Base-by-base conservation (phyloP, 2,888 invertebrate species). In the Caenorhabditis virilis region DNA sequence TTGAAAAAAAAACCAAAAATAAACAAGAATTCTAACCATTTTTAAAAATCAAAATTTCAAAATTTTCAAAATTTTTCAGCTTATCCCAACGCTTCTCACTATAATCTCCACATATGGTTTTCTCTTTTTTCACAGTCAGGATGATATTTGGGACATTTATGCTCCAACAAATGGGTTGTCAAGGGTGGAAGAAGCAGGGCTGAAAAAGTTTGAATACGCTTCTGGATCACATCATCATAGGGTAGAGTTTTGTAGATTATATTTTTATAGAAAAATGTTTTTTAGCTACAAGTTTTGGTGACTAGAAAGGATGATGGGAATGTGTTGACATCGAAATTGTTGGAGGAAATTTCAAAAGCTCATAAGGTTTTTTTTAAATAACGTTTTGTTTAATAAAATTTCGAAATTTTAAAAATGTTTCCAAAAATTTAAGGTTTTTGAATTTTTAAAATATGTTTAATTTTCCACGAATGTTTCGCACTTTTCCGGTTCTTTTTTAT, bases 101-200 rank as follows among this genome's bases (percentile, higher is more conserved):
- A 60, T 78, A 9, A 42, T 79, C 48, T 76, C 78, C n/a, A 70
- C 74, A 2, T 71, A 78, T 41, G 80, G 80, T 16, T 72, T 78
- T 30, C 50, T 70, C 9, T 73, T 58, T 42, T 80, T 80, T 60
- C 76, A 76, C 60, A 71, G 70, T 49, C 68, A 80, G 54, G 79
- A 80, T 59, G 79, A 80, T 55, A 80, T 80, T 60, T 80, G 80
- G 80, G 80, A 80, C 64, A 80, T 81, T 52, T 80, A 80, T 60
- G 74, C 80, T 5, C 80, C 80, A 22, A 53, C 74, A 7, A 76
- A 80, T 49, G 80, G 80, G 7, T 25, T 73, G 13, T 76, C 77
- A 26, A 49, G 80, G 46, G 54, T 72, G 7, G 80, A 80, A 49
- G 80, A 80, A 62, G 58, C 59, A n/a, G 76, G 66, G 3, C 25